Conservation (phyloP, 2,113 vertebrate genomes). For the Puma concolor region DNA sequence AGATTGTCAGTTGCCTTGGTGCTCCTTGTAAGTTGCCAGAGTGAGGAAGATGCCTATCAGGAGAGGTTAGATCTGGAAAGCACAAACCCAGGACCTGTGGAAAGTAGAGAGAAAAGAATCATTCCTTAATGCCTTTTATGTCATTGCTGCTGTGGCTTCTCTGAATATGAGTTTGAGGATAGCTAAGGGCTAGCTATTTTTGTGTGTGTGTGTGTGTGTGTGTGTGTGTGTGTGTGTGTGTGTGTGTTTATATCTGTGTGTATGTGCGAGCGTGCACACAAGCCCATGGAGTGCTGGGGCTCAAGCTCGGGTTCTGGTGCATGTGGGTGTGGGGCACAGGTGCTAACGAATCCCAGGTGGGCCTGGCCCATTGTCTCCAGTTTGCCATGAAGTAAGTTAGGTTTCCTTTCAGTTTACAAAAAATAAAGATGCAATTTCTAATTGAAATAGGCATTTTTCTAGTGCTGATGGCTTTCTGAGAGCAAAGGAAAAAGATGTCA, state of each 20-base stretch:
- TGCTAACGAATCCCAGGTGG: not conserved
- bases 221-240: not conserved
- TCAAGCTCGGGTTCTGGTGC: not conserved
- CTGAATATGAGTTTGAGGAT: not conserved
- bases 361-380: not conserved
- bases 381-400: not conserved
- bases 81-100: not conserved
- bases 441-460: not conserved
- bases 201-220: not conserved
- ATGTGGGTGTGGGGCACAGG: not conserved
- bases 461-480: not conserved
- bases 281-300: no score
- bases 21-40: not conserved
- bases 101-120: not conserved
- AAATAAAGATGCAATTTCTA: constrained; percentile 3
- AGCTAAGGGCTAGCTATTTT: not conserved
- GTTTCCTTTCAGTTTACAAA: not conserved
- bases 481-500: not conserved
- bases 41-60: not conserved
- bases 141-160: not conserved
- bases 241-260: not conserved
- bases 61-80: not conserved
- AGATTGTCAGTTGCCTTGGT: not conserved
- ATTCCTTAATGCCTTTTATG: not conserved
- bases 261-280: no score